These are phyloP conservation scores for Lepus oiostolus DNA, from an alignment of 2,797 vertebrate genomes.

Conservation along the genomic window DNA sequence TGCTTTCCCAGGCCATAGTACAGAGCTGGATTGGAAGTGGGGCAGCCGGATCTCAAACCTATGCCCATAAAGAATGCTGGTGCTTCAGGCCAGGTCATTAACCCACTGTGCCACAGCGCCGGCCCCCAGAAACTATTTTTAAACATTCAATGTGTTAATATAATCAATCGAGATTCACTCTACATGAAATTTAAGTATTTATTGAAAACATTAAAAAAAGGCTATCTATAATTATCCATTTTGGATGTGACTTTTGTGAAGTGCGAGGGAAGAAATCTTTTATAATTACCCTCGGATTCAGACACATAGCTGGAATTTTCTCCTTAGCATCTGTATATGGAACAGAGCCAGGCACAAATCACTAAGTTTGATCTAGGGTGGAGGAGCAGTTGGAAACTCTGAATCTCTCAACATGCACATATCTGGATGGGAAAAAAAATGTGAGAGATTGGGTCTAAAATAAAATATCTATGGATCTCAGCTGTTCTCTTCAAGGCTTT, in stretches of 20 bases:
- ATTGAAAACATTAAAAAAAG: not conserved
- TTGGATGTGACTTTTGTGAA: not conserved
- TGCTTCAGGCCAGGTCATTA: no score
- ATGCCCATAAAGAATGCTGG: no score
- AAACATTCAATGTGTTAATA: not conserved
- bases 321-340: rapidly evolving
- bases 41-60: no score
- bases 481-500: not conserved
- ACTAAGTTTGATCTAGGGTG: not conserved
- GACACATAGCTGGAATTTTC: not conserved
- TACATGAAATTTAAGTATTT: not conserved
- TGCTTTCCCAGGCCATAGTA: no score
- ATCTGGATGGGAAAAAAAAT: not conserved
- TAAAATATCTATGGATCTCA: not conserved
- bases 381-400: not conserved
- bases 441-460: not conserved
- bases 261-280: not conserved
- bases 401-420: not conserved
- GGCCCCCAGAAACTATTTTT: not conserved
- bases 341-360: not conserved
- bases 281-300: not conserved
- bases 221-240: not conserved
- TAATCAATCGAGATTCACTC: not conserved
- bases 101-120: no score
- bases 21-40: no score